These are phyloP conservation scores for Avahi laniger DNA, from an alignment of 2,797 vertebrate genomes.

Conservation along the genomic window DNA sequence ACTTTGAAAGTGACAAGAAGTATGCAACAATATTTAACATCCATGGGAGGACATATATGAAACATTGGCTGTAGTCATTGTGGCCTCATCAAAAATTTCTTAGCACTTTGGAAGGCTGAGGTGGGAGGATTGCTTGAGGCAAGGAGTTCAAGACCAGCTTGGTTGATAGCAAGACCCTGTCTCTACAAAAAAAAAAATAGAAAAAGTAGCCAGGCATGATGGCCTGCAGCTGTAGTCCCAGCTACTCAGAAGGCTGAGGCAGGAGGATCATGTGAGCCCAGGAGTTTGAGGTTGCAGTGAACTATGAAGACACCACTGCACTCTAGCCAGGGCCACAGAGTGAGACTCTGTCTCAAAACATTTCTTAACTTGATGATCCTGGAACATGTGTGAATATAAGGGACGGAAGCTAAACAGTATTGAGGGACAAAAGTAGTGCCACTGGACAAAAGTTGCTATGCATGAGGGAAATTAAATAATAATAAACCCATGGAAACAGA, in stretches of 20 bases:
- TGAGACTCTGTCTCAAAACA: neutral
- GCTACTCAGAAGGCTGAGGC: neutral
- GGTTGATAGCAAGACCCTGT: neutral
- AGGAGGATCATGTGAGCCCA: neutral
- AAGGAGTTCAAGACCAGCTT: neutral
- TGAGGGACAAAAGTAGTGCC: neutral
- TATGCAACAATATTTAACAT: neutral
- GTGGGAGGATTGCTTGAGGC: neutral
- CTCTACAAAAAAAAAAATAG: neutral
- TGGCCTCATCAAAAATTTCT: neutral
- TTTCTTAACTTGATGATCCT: neutral
- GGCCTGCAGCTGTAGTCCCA: neutral
- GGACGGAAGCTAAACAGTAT: neutral
- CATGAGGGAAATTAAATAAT: neutral
- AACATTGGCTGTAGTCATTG: neutral
- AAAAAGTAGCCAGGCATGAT: neutral
- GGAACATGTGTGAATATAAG: neutral
- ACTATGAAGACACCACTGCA: neutral
- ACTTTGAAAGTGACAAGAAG: slow-evolving; percentile 50
- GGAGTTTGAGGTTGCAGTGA: neutral
- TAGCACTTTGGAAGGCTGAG: neutral
- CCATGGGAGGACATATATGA: neutral
- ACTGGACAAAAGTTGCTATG: neutral
- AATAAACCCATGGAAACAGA: neutral
- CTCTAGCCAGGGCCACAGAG: neutral